Conservation (phyloP, 2,113 vertebrate species). For the Otus sunia region DNA sequence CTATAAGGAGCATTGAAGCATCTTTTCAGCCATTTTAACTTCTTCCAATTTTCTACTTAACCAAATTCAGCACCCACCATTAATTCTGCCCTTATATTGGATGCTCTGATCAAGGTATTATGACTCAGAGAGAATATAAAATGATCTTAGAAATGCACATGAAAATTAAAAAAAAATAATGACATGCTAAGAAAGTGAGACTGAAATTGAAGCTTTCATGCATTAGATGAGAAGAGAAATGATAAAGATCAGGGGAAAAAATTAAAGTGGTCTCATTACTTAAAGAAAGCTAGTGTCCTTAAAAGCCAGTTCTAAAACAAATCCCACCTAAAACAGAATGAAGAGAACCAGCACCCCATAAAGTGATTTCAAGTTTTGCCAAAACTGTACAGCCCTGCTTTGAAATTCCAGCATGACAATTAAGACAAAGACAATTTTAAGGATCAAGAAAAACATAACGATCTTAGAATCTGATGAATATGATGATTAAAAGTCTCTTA, state of each 20-base stretch:
- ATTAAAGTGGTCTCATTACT: neutral
- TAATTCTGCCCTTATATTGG: neutral
- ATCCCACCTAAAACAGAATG: neutral
- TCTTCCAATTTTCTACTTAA: neutral
- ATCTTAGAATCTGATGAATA: neutral
- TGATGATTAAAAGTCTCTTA: slow-evolving; percentile 1
- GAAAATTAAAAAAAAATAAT: neutral
- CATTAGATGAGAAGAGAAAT: neutral
- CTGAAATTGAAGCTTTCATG: neutral
- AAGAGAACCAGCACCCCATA: neutral
- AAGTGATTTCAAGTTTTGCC: neutral
- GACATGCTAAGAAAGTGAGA: neutral
- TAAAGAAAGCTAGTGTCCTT: neutral
- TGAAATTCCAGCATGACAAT: neutral
- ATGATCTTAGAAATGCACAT: neutral
- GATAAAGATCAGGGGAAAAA: neutral
- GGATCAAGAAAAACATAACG: neutral
- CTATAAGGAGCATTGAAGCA: neutral
- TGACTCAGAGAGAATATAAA: neutral
- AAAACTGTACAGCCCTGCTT: neutral
- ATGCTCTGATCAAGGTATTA: neutral
- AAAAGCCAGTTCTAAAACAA: neutral
- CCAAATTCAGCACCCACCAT: neutral
- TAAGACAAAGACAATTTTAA: slow-evolving; percentile 40
- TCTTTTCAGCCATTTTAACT: neutral